phyloP scores from a whole-genome alignment of 2,113 vertebrate species.

The Leptosomus discolor region DNA sequence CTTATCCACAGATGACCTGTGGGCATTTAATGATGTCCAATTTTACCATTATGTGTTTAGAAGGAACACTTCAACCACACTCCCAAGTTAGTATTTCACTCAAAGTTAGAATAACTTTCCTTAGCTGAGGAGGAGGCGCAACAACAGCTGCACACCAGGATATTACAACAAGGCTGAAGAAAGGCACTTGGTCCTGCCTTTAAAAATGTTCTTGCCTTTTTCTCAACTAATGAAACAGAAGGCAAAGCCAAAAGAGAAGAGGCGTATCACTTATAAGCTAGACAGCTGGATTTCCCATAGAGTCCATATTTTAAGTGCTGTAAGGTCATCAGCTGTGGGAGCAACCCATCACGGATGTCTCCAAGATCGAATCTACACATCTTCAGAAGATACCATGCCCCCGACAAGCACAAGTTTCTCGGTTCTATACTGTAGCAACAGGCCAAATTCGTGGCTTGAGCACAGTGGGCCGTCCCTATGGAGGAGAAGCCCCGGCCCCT shows the following conservation, averaged over 20 bases:
- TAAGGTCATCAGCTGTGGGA: background rate
- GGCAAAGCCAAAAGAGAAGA: background rate
- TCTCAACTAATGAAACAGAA: background rate
- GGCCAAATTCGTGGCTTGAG: background rate
- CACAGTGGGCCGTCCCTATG: fast-evolving
- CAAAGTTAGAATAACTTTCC: background rate
- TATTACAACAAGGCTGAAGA: background rate
- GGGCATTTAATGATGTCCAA: background rate
- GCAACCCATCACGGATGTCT: background rate
- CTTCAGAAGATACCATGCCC: background rate
- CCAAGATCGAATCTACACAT: background rate
- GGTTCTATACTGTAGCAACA: background rate
- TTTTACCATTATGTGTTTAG: background rate
- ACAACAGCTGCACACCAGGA: background rate
- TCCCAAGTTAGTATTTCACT: background rate
- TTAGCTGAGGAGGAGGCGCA: background rate
- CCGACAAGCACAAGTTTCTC: background rate
- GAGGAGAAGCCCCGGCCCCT: background rate
- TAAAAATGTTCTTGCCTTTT: background rate
- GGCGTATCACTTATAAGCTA: background rate
- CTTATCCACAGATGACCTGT: background rate
- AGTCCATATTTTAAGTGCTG: background rate
- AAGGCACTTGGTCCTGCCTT: background rate
- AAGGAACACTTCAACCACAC: background rate
- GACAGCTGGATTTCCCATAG: background rate